phyloP scores from a whole-genome alignment of 2,113 vertebrate genomes.

The Saguinus midas region DNA sequence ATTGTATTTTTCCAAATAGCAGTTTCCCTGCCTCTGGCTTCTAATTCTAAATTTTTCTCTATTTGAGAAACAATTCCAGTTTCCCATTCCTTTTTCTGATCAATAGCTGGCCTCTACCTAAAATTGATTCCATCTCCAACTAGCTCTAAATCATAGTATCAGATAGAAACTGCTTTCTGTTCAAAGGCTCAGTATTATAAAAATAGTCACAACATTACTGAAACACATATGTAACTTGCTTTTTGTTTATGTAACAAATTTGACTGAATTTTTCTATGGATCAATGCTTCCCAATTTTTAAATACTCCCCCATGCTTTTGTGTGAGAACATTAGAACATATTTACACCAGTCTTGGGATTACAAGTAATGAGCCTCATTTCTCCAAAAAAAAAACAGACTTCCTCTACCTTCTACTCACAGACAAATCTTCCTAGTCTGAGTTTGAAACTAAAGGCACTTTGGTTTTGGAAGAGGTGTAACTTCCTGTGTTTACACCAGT shows the following conservation, averaged over 20 bases:
- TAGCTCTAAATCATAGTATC: conserved; percentile 67
- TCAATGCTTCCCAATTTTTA: background rate
- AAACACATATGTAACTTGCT: conserved; percentile 24
- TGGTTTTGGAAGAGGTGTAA: conserved; percentile 38
- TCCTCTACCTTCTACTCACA: background rate
- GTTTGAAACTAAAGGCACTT: conserved; percentile 36
- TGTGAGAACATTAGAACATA: background rate
- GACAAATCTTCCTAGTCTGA: conserved; percentile 21
- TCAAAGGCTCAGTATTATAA: conserved; percentile 40
- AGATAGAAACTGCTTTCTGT: conserved; percentile 49
- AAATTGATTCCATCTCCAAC: conserved; percentile 66
- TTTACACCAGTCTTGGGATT: conserved; percentile 42
- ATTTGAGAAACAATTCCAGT: conserved; percentile 60
- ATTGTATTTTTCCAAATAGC: conserved; percentile 29
- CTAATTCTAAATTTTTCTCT: conserved; percentile 64
- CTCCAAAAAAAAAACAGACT: conserved; percentile 53
- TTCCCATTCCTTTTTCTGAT: conserved; percentile 60
- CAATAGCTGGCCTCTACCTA: conserved; percentile 62
- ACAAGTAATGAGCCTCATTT: conserved; percentile 9
- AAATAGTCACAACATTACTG: conserved; percentile 42
- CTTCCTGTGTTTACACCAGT: conserved; percentile 26
- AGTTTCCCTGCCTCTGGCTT: background rate
- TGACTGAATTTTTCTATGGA: background rate
- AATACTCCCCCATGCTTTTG: background rate
- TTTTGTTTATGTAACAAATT: conserved; percentile 41